Conservation (phyloP, 1,140 invertebrate genomes). For the Bombus pyrosoma region DNA sequence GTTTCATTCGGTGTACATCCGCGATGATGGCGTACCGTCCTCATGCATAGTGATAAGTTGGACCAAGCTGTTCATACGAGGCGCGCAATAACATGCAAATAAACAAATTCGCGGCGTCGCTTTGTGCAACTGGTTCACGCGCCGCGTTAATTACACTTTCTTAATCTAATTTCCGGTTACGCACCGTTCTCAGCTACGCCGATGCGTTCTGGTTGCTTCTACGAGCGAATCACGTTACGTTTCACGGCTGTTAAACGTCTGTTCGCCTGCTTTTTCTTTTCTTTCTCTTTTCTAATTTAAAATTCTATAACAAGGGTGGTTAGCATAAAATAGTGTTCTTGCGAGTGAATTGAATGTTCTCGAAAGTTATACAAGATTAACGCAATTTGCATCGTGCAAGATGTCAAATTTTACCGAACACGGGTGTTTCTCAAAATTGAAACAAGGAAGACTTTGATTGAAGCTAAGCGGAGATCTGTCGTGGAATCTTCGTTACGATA, state of each 20-base stretch:
- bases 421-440: too few relatives aligned
- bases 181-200: too few relatives aligned
- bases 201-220: not conserved
- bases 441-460: too few relatives aligned
- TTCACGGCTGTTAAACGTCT: not conserved
- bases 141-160: not conserved
- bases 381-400: not conserved
- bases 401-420: not conserved
- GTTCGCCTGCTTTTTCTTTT: too few relatives aligned
- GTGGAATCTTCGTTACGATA: not conserved
- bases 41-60: conserved; percentile 40
- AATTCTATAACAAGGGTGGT: not conserved
- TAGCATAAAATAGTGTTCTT: too few relatives aligned
- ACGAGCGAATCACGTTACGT: not conserved
- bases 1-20: conserved; percentile 18
- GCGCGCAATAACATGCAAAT: conserved; percentile 35
- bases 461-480: not conserved
- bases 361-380: not conserved
- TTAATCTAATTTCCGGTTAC: conserved; percentile 17
- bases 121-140: not conserved
- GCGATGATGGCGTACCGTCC: not conserved
- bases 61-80: not conserved
- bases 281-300: not conserved
- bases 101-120: not conserved
- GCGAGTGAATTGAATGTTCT: not conserved